A percentile compares a stretch with the other conserved stretches of the same genome.
Conservation (phyloP, 2,113 vertebrate genomes). For the Hippoglossus stenolepis region DNA sequence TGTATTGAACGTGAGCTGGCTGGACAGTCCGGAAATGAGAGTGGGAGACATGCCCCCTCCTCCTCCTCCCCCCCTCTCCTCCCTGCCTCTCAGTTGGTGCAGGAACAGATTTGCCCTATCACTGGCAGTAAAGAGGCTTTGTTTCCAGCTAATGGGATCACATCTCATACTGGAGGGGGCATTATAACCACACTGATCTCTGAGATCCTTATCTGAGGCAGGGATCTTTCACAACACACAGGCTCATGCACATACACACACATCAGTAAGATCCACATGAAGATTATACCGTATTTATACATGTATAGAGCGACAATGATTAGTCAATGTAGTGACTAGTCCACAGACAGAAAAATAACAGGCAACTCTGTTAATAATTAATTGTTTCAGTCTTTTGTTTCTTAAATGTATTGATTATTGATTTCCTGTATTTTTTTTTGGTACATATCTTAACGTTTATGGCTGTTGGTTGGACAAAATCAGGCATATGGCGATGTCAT, state of each 20-base stretch:
- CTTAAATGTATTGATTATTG: background rate
- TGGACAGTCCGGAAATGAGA: constrained; percentile 79
- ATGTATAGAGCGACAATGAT: no score
- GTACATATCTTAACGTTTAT: background rate
- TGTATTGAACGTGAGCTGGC: constrained; percentile 79
- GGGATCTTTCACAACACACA: constrained; percentile 39
- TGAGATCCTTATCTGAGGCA: constrained; percentile 66
- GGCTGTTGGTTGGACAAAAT: background rate
- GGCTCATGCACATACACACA: background rate
- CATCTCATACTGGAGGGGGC: constrained; percentile 76
- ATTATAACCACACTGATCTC: constrained; percentile 80
- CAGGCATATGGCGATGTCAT: no score
- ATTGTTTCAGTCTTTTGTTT: background rate
- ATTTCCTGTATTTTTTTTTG: background rate
- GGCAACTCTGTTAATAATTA: no score
- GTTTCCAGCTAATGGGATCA: constrained; percentile 84
- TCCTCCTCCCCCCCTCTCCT: background rate
- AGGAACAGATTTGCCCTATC: constrained; percentile 85
- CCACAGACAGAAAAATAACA: background rate
- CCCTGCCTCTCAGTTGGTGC: constrained; percentile 44
- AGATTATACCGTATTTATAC: background rate
- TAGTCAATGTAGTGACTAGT: background rate
- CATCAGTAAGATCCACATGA: constrained; percentile 1
- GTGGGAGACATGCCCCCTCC: constrained; percentile 47
- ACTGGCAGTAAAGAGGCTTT: constrained; percentile 85